Evolutionary conservation across 2,888 invertebrate genomes (phyloP).

Genomic region (Heteromurus nitidus): DNA sequence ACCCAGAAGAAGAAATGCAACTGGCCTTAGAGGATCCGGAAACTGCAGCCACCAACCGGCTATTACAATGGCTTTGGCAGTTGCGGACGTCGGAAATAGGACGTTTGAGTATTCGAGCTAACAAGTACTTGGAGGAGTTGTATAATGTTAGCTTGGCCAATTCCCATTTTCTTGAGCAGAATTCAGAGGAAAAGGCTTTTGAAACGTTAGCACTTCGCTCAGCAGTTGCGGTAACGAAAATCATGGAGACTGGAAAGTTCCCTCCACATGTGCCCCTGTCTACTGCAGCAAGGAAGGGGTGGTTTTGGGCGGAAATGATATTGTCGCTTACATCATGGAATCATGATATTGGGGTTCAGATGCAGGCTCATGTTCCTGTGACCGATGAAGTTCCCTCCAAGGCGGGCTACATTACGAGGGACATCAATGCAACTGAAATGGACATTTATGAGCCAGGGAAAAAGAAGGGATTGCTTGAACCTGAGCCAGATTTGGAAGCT

Average conservation of each 20-base stretch:
- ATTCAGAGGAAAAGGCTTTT: conserved; percentile 67
- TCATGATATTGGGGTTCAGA: conserved; percentile 65
- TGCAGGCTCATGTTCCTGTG: conserved; percentile 63
- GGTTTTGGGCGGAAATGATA: conserved; percentile 73
- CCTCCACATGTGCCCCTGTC: conserved; percentile 69
- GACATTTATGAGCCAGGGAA: conserved; percentile 14
- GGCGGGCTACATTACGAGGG: conserved; percentile 6
- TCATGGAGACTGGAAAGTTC: conserved; percentile 69
- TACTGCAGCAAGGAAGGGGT: conserved; percentile 70
- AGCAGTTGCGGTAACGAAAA: conserved; percentile 71
- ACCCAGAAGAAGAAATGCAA: conserved; percentile 60
- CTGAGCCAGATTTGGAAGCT: conserved; percentile 65
- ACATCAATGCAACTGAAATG: neutral
- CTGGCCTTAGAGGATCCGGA: conserved; percentile 72
- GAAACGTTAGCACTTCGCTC: conserved; percentile 69
- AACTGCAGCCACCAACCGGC: conserved; percentile 69
- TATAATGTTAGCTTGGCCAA: conserved; percentile 64
- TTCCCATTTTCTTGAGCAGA: conserved; percentile 71
- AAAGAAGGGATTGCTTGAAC: conserved; percentile 24
- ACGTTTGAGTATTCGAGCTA: conserved; percentile 67
- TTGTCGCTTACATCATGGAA: conserved; percentile 71
- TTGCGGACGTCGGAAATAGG: conserved; percentile 72
- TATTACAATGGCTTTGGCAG: conserved; percentile 73
- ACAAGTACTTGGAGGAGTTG: conserved; percentile 68
- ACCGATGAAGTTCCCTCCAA: neutral